phyloP scores from a whole-genome alignment of 2,888 invertebrate genomes.

The Brassicogethes aeneus region DNA sequence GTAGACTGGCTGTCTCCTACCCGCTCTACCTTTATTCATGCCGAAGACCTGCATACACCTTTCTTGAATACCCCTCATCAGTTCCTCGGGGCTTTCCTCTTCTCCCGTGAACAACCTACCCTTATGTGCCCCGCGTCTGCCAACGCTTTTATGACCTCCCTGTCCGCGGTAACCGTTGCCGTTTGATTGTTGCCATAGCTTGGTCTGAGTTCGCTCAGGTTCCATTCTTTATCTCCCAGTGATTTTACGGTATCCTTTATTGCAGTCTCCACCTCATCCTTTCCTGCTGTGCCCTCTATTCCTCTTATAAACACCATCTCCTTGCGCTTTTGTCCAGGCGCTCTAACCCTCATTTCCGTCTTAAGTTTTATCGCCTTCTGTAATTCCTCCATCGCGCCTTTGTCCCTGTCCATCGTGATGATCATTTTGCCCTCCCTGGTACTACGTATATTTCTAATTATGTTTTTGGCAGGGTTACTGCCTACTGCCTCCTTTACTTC shows the following conservation, averaged over 20 bases:
- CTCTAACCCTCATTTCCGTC: neutral
- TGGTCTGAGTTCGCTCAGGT: neutral
- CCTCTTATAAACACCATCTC: neutral
- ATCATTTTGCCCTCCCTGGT: conserved; percentile 8
- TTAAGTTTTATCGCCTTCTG: neutral
- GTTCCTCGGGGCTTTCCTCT: no score
- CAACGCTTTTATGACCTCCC: no score
- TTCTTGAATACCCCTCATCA: neutral
- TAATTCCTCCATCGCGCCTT: neutral
- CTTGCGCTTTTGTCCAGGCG: no score
- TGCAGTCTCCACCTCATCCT: neutral
- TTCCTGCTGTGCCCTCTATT: neutral
- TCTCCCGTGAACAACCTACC: no score
- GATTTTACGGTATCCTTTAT: neutral
- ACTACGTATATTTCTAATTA: conserved; percentile 3
- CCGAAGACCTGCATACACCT: no score
- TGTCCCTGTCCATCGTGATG: conserved; percentile 4
- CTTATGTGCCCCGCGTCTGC: no score
- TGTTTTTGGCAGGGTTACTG: neutral
- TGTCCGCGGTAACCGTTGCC: no score
- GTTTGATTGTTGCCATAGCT: no score
- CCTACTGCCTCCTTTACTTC: conserved; percentile 4
- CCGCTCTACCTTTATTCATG: no score
- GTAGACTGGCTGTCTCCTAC: no score
- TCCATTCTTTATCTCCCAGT: neutral